Conservation (phyloP, 2,888 invertebrate genomes). For the Phoenoteleia sp. region DNA sequence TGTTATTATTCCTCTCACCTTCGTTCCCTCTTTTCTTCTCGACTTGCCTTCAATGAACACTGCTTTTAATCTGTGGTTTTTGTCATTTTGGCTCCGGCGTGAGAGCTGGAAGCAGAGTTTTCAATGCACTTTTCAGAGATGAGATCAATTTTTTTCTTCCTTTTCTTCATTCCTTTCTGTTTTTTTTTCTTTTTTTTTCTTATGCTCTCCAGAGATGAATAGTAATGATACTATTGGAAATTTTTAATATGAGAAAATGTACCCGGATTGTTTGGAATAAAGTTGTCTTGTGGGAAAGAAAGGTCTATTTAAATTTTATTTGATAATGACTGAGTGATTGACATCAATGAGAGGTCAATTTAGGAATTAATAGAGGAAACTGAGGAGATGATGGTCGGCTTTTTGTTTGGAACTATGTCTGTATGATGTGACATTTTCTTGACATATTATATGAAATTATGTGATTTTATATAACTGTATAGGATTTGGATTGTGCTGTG, state of each 20-base stretch:
- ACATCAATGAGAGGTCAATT: constrained; percentile 6
- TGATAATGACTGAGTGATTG: background rate
- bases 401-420: constrained; percentile 23
- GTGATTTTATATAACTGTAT: constrained; percentile 6
- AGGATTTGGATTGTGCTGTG: constrained; percentile 26
- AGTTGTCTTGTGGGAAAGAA: background rate
- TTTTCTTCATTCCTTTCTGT: background rate
- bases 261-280: background rate
- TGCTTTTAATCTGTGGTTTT: constrained; percentile 46
- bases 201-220: background rate
- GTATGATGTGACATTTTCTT: constrained; percentile 42
- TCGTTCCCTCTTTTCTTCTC: background rate
- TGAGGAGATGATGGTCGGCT: background rate
- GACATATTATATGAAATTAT: constrained; percentile 36
- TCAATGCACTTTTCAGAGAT: constrained; percentile 24
- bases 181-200: background rate
- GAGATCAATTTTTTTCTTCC: background rate
- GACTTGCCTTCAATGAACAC: background rate
- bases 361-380: background rate
- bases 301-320: constrained; percentile 12
- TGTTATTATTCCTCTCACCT: too few species aligned
- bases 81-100: constrained; percentile 8
- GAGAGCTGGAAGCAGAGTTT: constrained; percentile 18
- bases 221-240: background rate
- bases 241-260: constrained; percentile 17